phyloP scores from a whole-genome alignment of 2,797 vertebrate genomes.

The Hippocampus kuda region DNA sequence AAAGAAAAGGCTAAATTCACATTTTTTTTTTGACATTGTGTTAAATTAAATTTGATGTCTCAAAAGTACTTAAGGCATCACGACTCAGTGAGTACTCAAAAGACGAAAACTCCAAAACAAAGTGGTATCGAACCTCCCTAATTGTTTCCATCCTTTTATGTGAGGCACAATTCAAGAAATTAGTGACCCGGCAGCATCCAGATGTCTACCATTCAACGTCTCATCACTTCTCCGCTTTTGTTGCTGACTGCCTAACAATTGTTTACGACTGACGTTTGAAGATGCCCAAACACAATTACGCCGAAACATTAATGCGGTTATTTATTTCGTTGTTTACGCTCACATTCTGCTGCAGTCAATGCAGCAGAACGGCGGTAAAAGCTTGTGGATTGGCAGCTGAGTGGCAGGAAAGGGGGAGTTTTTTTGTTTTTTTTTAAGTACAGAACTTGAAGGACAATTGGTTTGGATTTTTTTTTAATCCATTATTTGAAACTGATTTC shows the following conservation, averaged over 20 bases:
- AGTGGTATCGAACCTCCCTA: too few relatives aligned
- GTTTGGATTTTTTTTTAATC: background rate
- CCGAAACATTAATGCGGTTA: background rate
- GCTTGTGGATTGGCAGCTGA: slow-evolving; percentile 14
- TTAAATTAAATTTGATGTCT: too few relatives aligned
- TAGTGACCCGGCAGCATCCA: background rate
- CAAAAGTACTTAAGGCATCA: too few relatives aligned
- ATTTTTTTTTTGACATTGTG: too few relatives aligned
- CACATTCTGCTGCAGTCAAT: background rate
- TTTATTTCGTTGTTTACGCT: slow-evolving; percentile 1
- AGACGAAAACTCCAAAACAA: too few relatives aligned
- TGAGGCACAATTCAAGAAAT: background rate
- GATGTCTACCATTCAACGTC: background rate
- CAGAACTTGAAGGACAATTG: background rate
- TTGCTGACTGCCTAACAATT: background rate
- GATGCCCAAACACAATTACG: slow-evolving; percentile 1
- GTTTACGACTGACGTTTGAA: background rate
- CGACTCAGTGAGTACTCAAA: too few relatives aligned
- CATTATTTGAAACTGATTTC: background rate
- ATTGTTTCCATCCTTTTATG: background rate
- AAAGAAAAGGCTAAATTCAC: too few relatives aligned
- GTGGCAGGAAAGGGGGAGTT: background rate
- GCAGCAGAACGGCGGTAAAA: background rate
- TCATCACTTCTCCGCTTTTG: background rate
- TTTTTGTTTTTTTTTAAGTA: background rate